A percentile compares a stretch with the other conserved stretches of the same genome.
phyloP scores from a whole-genome alignment of 2,888 invertebrate genomes.

The Tetanocera ferruginea region DNA sequence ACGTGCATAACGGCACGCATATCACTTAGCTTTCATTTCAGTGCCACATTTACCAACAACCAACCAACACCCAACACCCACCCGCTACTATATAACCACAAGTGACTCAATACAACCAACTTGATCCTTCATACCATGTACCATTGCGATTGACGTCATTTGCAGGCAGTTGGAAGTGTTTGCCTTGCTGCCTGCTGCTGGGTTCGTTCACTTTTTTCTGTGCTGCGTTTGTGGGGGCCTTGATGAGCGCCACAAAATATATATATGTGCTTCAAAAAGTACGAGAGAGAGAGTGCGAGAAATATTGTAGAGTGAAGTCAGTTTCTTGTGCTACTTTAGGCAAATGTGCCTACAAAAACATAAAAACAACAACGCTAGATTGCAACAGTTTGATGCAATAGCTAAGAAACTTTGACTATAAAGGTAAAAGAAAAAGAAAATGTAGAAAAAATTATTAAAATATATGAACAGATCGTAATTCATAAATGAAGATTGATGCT shows the following conservation, averaged over 20 bases:
- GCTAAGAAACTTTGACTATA: too few species aligned
- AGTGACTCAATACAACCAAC: not conserved
- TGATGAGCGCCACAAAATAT: not conserved
- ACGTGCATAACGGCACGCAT: too few species aligned
- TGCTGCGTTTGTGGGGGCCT: not conserved
- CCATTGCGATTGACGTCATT: conserved; percentile 28
- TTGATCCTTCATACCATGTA: not conserved
- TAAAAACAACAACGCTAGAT: too few species aligned
- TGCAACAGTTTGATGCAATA: too few species aligned
- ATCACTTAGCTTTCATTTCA: conserved; percentile 6
- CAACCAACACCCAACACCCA: not conserved
- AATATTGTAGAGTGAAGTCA: not conserved
- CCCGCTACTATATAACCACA: not conserved
- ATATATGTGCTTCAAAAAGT: too few species aligned
- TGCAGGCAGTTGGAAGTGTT: conserved; percentile 3
- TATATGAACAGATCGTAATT: too few species aligned
- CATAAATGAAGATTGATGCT: too few species aligned
- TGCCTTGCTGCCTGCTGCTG: not conserved
- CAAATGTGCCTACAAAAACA: too few species aligned
- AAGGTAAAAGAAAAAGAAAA: too few species aligned
- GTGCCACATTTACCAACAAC: not conserved
- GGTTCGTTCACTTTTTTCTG: conserved; percentile 2
- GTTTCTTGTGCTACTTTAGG: not conserved
- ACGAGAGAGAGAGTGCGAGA: not conserved
- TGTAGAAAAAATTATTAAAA: too few species aligned